Evolutionary conservation across 53 echinoderm and acorn worm genomes (phyloP).

Genomic region (Holothuria scabra): DNA sequence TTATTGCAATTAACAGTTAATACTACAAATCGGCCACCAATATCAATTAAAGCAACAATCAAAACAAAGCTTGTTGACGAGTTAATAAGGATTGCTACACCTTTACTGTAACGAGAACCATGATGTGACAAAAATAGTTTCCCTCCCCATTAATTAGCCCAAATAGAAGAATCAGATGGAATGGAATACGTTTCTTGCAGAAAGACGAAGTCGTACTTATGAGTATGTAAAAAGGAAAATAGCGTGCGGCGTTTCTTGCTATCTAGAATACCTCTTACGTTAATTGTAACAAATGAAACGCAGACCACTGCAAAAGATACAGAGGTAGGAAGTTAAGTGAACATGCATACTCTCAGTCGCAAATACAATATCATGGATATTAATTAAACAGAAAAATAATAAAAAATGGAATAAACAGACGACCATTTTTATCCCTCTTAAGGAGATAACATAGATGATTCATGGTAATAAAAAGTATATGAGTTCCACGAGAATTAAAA

Average conservation of each 20-base stretch:
- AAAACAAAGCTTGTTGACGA: neutral
- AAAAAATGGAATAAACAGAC: too few species aligned
- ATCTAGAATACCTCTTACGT: constrained; percentile 21
- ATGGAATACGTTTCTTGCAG: constrained; percentile 37
- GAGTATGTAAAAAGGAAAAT: constrained; percentile 36
- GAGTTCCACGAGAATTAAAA: too few species aligned
- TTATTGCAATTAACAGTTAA: constrained; percentile 11
- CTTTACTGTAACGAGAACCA: constrained; percentile 22
- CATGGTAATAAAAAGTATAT: too few species aligned
- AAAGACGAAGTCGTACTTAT: constrained; percentile 25
- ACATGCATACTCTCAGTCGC: too few species aligned
- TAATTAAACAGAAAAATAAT: too few species aligned
- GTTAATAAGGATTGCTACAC: constrained; percentile 43
- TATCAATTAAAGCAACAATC: constrained; percentile 19
- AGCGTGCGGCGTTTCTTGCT: constrained; percentile 15
- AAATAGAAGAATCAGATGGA: too few species aligned
- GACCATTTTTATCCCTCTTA: too few species aligned
- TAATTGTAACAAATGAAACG: constrained; percentile 14
- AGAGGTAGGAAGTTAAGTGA: too few species aligned
- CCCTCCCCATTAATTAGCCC: constrained; percentile 53
- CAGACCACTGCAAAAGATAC: too few species aligned
- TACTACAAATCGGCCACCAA: constrained; percentile 42
- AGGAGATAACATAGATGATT: too few species aligned
- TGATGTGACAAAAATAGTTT: constrained; percentile 32
- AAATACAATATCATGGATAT: too few species aligned